Evolutionary conservation across 1,140 invertebrate species (phyloP).

Genomic region (Teleogryllus occipitalis): DNA sequence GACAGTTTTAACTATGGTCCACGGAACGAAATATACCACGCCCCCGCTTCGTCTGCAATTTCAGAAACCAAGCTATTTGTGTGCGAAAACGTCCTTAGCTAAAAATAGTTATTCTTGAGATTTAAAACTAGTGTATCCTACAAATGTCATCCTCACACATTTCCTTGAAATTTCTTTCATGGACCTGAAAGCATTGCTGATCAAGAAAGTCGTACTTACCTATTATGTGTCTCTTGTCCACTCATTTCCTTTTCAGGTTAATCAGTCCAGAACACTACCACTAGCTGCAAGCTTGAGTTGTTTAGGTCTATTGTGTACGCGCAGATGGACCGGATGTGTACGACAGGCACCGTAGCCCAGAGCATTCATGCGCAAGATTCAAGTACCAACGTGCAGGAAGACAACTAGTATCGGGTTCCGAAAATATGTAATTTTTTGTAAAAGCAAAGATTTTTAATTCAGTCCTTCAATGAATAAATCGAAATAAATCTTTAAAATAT

Average conservation of each 20-base stretch:
- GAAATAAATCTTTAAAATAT: too few species aligned
- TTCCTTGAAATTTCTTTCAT: background rate
- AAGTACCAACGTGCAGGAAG: too few species aligned
- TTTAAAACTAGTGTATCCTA: background rate
- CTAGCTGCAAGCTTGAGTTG: too few species aligned
- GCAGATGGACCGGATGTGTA: too few species aligned
- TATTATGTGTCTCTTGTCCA: background rate
- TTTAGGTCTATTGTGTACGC: too few species aligned
- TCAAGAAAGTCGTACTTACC: background rate
- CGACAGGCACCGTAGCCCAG: too few species aligned
- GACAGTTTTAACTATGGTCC: background rate
- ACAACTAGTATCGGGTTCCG: too few species aligned
- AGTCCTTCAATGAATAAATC: too few species aligned
- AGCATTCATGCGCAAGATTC: too few species aligned
- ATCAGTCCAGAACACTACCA: slow-evolving; percentile 10
- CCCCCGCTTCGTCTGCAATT: background rate
- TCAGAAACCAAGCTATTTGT: slow-evolving; percentile 12
- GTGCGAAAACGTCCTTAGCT: slow-evolving; percentile 10
- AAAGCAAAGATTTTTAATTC: too few species aligned
- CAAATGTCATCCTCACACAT: background rate
- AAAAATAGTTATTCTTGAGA: slow-evolving; percentile 1
- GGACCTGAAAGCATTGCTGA: background rate
- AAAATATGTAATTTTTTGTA: too few species aligned
- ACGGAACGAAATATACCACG: background rate
- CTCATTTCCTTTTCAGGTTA: background rate